phyloP scores from a whole-genome alignment of 2,888 invertebrate species.

The Pammene aurita region DNA sequence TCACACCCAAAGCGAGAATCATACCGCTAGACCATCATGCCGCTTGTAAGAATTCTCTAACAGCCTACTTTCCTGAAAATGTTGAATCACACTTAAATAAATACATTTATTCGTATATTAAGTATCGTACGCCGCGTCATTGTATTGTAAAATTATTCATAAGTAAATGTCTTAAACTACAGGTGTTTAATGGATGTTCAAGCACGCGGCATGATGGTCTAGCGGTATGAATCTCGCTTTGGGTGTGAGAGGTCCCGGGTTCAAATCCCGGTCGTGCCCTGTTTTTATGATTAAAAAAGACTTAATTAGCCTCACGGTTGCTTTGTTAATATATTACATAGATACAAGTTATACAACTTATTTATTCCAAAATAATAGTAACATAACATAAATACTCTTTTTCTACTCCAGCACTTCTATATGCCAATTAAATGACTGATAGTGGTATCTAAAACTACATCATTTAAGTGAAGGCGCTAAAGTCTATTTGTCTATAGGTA shows the following conservation, averaged over 20 bases:
- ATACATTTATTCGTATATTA: not conserved
- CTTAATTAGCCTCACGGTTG: not conserved
- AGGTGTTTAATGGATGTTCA: not conserved
- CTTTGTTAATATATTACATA: no score
- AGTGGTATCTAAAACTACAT: no score
- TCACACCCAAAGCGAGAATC: conserved; percentile 73
- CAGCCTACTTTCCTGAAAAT: not conserved
- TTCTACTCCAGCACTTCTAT: no score
- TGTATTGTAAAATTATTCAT: not conserved
- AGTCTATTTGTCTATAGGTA: no score
- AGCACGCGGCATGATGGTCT: conserved; percentile 66
- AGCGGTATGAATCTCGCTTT: conserved; percentile 74
- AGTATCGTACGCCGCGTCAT: no score
- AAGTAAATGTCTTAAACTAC: no score
- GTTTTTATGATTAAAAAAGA: conserved; percentile 10
- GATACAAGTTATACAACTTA: no score
- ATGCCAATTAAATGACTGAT: no score
- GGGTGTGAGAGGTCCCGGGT: conserved; percentile 62
- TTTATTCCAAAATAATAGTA: no score
- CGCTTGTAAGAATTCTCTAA: conserved; percentile 34
- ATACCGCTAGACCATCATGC: conserved; percentile 75
- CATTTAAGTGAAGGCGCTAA: no score
- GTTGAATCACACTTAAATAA: conserved; percentile 21
- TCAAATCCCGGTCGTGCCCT: conserved; percentile 54
- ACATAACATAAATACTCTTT: no score